Conservation (phyloP, 2,888 invertebrate species). For the Caenorhabditis sp. region DNA sequence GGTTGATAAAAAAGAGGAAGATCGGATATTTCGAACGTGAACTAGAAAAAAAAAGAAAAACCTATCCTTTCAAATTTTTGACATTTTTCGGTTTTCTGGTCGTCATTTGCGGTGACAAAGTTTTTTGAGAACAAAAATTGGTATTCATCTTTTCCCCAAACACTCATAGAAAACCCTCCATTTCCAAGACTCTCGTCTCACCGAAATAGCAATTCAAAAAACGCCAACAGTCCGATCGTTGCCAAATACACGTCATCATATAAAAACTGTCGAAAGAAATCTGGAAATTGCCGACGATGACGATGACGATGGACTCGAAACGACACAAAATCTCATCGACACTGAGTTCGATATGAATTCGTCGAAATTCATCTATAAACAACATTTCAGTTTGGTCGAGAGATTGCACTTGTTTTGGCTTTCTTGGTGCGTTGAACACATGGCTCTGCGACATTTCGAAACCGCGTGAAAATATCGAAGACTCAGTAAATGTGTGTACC, state of each 20-base stretch:
- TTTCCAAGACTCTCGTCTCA: background rate
- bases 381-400: constrained; percentile 22
- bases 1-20: no score
- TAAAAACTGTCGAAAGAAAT: constrained; percentile 13
- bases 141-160: background rate
- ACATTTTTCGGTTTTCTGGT: no score
- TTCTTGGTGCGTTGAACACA: background rate
- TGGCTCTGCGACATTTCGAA: no score
- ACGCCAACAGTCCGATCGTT: constrained; percentile 3
- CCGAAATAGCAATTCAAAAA: background rate
- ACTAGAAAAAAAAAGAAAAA: no score
- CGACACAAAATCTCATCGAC: background rate
- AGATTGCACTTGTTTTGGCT: constrained; percentile 14
- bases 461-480: no score
- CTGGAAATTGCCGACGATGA: constrained; percentile 22
- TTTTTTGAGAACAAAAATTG: no score
- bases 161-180: background rate
- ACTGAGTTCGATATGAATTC: constrained; percentile 9
- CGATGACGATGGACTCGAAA: background rate
- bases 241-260: constrained; percentile 11
- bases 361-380: constrained; percentile 19
- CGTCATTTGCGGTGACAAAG: no score
- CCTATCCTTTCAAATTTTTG: no score
- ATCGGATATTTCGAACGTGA: no score
- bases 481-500: no score